phyloP scores from a whole-genome alignment of 2,113 vertebrate genomes.

The Suricata suricatta region DNA sequence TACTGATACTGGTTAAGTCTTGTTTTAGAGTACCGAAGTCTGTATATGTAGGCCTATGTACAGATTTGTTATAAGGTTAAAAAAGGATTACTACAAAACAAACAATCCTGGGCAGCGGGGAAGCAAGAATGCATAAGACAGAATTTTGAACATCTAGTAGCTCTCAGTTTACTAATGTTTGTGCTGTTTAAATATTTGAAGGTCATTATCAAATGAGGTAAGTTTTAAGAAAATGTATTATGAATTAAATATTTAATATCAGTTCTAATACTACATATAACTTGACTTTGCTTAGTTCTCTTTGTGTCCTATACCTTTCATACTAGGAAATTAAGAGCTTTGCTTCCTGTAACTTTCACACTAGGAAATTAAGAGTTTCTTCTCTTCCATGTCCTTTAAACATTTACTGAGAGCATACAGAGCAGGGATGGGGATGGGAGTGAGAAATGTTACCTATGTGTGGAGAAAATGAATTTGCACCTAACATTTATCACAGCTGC shows the following conservation, averaged over 20 bases:
- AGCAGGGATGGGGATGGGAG: background rate
- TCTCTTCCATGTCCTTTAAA: background rate
- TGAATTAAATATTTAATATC: background rate
- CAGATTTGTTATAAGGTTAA: background rate
- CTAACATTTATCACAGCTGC: background rate
- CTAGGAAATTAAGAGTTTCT: background rate
- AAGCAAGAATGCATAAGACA: background rate
- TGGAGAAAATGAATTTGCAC: background rate
- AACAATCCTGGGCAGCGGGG: background rate
- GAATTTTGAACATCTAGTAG: background rate
- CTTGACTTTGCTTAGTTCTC: slow-evolving; percentile 23
- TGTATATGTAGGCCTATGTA: background rate
- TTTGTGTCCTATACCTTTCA: background rate
- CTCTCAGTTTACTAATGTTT: slow-evolving; percentile 30
- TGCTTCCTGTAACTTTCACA: background rate
- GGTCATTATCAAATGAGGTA: background rate
- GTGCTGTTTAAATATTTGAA: background rate
- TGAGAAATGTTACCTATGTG: background rate
- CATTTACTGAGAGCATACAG: background rate
- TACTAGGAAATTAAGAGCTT: background rate
- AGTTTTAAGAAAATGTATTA: background rate
- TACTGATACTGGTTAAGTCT: background rate
- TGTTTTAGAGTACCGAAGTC: background rate
- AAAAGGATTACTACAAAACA: slow-evolving; percentile 6
- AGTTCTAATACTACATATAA: background rate